A percentile compares a stretch with the other conserved stretches of the same genome.
Evolutionary conservation across 2,797 vertebrate genomes (phyloP).

Genomic region (Betta splendens): DNA sequence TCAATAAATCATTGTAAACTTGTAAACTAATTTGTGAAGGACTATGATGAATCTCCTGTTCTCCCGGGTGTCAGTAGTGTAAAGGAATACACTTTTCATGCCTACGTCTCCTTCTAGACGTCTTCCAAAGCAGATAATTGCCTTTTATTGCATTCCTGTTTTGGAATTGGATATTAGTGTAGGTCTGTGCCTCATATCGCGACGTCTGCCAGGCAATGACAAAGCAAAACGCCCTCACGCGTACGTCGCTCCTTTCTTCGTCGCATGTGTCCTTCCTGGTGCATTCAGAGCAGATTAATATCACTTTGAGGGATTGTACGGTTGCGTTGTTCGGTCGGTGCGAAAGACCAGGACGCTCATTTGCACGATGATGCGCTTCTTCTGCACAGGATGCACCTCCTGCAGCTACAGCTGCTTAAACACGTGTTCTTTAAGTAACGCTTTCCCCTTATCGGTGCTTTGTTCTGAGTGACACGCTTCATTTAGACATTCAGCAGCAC

Average conservation of each 20-base stretch:
- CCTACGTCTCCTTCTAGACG: slow-evolving; percentile 56
- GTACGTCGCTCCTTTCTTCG: slow-evolving; percentile 22
- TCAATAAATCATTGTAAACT: slow-evolving; percentile 80
- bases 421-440: slow-evolving; percentile 11
- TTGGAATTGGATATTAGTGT: slow-evolving; percentile 33
- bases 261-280: not conserved
- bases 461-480: slow-evolving; percentile 34
- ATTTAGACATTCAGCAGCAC: slow-evolving; percentile 33
- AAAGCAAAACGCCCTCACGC: slow-evolving; percentile 25
- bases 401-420: slow-evolving; percentile 2
- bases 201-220: slow-evolving; percentile 23
- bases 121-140: slow-evolving; percentile 41
- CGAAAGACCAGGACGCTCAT: too few relatives aligned
- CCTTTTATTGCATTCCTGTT: slow-evolving; percentile 34
- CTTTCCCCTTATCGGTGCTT: slow-evolving; percentile 24
- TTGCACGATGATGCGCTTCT: slow-evolving; percentile 1
- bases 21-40: slow-evolving; percentile 74
- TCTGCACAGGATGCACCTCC: slow-evolving; percentile 4
- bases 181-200: slow-evolving; percentile 18
- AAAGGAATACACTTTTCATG: slow-evolving; percentile 42
- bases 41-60: slow-evolving; percentile 75
- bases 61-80: slow-evolving; percentile 48
- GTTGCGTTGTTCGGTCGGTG: slow-evolving; percentile 19
- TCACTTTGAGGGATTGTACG: too few relatives aligned
- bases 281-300: too few relatives aligned